Conservation (phyloP, 2,797 vertebrate species). For the Poecile montanus region DNA sequence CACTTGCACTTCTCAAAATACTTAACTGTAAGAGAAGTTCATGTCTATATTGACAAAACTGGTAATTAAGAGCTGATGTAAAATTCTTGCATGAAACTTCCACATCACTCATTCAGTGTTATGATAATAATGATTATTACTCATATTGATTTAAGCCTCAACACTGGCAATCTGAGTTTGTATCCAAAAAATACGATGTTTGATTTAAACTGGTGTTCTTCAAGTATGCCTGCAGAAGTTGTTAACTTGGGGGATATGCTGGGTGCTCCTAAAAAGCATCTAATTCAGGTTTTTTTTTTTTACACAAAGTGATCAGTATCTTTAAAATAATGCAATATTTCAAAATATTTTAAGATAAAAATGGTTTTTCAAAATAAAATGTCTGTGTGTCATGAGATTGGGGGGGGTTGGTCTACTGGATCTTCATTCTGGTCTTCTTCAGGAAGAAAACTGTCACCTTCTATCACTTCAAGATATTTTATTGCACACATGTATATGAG, state of each 20-base stretch:
- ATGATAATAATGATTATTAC: neutral
- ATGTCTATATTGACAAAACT: neutral
- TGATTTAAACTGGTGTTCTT: neutral
- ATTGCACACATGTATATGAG: neutral
- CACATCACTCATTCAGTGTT: neutral
- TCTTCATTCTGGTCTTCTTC: neutral
- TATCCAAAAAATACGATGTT: neutral
- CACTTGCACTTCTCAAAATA: neutral
- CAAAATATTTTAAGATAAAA: neutral
- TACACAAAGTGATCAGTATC: neutral
- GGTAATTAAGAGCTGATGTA: neutral
- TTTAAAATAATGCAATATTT: neutral
- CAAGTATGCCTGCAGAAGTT: neutral
- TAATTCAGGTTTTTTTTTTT: neutral
- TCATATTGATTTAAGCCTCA: conserved; percentile 1
- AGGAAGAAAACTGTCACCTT: neutral
- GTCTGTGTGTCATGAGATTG: neutral
- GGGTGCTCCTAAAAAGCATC: neutral
- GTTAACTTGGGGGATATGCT: neutral
- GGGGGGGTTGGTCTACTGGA: fast-evolving
- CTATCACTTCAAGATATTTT: neutral
- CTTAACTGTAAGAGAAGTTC: neutral
- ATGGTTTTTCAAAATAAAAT: neutral
- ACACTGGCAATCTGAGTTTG: neutral
- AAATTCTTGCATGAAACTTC: neutral